Base-by-base conservation (phyloP, 35 echinoderm and acorn worm species). In the Strongylocentrotus purpuratus region DNA sequence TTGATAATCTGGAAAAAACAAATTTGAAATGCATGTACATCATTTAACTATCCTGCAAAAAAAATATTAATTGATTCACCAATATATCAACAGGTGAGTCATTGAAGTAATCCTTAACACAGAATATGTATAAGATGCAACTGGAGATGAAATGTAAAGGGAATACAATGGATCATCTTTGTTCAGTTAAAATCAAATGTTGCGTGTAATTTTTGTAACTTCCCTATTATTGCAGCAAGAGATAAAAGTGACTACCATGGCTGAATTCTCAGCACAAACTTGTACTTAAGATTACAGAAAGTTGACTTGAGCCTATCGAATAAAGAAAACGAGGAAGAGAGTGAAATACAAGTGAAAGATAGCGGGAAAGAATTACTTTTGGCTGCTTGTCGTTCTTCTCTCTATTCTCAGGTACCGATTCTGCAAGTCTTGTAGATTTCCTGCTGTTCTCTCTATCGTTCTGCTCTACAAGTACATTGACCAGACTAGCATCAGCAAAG, bases 401-500 rank as follows among this genome's bases (percentile, higher is more conserved):
- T 93, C 48, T 93, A 58, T 25, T 93, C 10, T 93, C 91, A 25
- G 45, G 45, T 93, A 93, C 91, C 48, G 91, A 93, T 93, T 93
- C 91, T 31, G 91, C 2, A 46, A 55, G 11, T 58, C 91, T 93
- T 47, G 91, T 58, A 13, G 91, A 93, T 31, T 96, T 97, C 85
- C 78, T 96, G 33, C 31, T 48, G 28, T 78, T 78, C n/a, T 97
- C 97, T 20, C 85, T 95, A 48, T 97, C 96, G 52, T 92, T 89
- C 33, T 95, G 60, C 48, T 97, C 95, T 20, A 98, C 96, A 33
- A 96, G 85, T 33, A 94, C 94, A 50, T 97, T 97, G 32, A 99
- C 96, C 17, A 97, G 95, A 89, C 95, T 96, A 25, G 98, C 98
- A 96, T 99, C 98, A 18, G 96, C 95, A 95, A 99, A 99, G 88